Evolutionary conservation across 1,140 invertebrate genomes (phyloP), one percentile per base, ranked within the genome.

Genomic region (Phortica variegata): DNA sequence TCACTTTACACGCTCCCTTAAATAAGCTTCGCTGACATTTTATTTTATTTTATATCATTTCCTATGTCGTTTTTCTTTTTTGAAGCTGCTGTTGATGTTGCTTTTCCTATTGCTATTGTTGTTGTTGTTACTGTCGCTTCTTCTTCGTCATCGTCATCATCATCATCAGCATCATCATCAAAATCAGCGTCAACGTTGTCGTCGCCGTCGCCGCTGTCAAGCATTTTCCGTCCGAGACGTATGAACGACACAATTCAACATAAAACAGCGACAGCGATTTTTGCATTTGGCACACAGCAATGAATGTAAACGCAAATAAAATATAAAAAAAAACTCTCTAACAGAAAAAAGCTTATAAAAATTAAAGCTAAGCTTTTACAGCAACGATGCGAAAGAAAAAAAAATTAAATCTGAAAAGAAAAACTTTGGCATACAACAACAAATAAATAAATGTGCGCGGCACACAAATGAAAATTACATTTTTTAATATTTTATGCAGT

Each of bases 401-500:
- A 17, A 29, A 38, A 33, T 44, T 55, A 23, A 21, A 31, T 17
- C 16, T 21, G 17, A 8, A 19, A 9, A 3, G 21, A 29, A 18
- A 23, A 46, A 45, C 44, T 45, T 52, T 52, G 57, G 45, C 52
- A 54, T 34, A 4, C 10, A 34, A 34, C 26, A 29, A 7, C 12
- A 29, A 6, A 29, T 29, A 29, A 7, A 29, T 29, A 15, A 10
- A 34, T 34, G 5, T 34, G 12, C 8, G 4, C 5, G 8, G 12
- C 5, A 15, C 4, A n/a, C 36, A 38, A 38, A 54, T 65, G 54
- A 61, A 65, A 65, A 65, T 65, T 65, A 65, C 61, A 65, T 65
- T 65, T 58, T 65, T 65, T 63, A 65, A 65, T 65, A 65, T 65
- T 65, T 65, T 58, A 65, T 65, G 49, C 55, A 56, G 51, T 56